Conservation (phyloP, 2,797 vertebrate genomes). For the Mus caroli region DNA sequence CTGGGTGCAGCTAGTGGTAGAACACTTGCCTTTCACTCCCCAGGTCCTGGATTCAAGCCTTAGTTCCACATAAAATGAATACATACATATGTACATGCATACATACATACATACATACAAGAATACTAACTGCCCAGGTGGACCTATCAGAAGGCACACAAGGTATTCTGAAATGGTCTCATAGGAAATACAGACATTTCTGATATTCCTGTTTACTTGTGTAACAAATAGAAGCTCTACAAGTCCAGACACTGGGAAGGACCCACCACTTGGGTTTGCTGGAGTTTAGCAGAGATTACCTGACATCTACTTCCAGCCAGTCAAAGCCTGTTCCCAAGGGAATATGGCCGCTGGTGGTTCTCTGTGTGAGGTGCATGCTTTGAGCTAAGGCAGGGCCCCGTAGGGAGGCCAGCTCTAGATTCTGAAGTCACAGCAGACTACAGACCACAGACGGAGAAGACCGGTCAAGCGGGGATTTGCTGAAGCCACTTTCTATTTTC, state of each 20-base stretch:
- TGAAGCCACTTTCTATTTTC: neutral
- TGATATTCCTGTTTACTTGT: neutral
- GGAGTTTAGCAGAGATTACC: neutral
- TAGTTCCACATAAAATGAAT: neutral
- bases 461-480: too few species aligned
- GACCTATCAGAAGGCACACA: neutral
- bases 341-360: rapidly evolving
- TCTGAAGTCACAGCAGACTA: rapidly evolving
- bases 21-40: neutral
- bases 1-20: neutral
- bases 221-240: neutral
- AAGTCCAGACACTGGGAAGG: neutral
- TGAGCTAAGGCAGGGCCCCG: neutral
- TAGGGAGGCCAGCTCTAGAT: neutral
- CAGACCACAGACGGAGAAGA: neutral
- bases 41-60: neutral
- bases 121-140: neutral
- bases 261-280: neutral
- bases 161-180: neutral
- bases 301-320: neutral
- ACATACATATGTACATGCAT: too few species aligned
- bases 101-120: too few species aligned
- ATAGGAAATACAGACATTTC: neutral
- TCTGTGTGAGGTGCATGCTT: rapidly evolving
- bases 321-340: neutral